Percentiles rank a stretch among this genome's conserved stretches.
Evolutionary conservation across 1,140 invertebrate species (phyloP).

Genomic region (Psix sp.): DNA sequence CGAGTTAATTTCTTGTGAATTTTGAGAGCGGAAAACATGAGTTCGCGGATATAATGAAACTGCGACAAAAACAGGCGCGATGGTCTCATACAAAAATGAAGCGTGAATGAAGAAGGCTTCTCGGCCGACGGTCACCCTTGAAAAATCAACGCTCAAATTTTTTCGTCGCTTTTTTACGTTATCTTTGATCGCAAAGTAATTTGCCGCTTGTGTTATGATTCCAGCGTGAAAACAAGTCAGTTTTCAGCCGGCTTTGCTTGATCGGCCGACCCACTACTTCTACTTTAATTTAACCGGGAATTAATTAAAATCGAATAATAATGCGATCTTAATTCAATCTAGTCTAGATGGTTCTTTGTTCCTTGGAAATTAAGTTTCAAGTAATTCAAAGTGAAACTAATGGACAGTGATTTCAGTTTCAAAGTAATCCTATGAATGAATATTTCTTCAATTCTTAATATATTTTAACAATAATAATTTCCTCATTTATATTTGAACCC

Average conservation of each 20-base stretch:
- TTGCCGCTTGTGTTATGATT: conserved; percentile 43
- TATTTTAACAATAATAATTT: too few relatives aligned
- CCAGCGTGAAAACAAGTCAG: conserved; percentile 40
- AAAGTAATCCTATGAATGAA: too few relatives aligned
- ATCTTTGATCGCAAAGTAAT: conserved; percentile 49
- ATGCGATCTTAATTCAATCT: conserved; percentile 67
- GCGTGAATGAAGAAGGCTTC: conserved; percentile 34
- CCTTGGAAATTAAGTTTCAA: conserved; percentile 4
- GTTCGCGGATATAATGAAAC: conserved; percentile 3
- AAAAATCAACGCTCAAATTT: conserved; percentile 40
- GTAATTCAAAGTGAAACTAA: conserved; percentile 8
- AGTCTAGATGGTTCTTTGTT: conserved; percentile 33
- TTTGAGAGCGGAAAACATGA: conserved; percentile 7
- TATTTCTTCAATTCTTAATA: too few relatives aligned
- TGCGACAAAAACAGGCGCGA: conserved; percentile 35
- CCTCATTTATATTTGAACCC: too few relatives aligned
- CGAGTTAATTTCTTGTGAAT: conserved; percentile 11
- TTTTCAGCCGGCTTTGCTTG: conserved; percentile 25
- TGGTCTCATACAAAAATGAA: conserved; percentile 37
- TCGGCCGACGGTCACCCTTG: conserved; percentile 17
- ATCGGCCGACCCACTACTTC: conserved; percentile 9
- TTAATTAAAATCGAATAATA: conserved; percentile 60
- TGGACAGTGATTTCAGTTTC: conserved; percentile 5
- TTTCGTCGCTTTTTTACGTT: conserved; percentile 39
- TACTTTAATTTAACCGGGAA: conserved; percentile 31